These are phyloP conservation scores for Calidris pugnax DNA, from an alignment of 2,113 vertebrate species.

Conservation along the genomic window DNA sequence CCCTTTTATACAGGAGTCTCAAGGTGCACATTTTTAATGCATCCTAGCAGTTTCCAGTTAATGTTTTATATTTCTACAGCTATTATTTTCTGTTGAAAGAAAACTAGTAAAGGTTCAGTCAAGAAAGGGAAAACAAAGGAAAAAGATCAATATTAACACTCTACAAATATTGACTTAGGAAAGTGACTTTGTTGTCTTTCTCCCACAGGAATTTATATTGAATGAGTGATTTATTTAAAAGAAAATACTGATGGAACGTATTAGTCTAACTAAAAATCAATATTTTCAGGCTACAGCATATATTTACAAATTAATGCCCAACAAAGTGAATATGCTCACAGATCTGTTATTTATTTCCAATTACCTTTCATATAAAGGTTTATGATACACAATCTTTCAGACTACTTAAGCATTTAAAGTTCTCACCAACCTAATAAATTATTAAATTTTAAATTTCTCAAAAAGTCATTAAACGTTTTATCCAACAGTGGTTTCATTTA, in stretches of 20 bases:
- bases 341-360: conserved; percentile 65
- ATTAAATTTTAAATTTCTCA: conserved; percentile 68
- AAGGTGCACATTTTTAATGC: conserved; percentile 84
- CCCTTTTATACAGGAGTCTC: conserved; percentile 81
- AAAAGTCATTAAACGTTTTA: conserved; percentile 63
- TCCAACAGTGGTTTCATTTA: conserved; percentile 57
- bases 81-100: conserved; percentile 88
- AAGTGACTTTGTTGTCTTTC: conserved; percentile 81
- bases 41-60: conserved; percentile 85
- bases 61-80: conserved; percentile 80
- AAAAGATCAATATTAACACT: conserved; percentile 90
- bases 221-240: conserved; percentile 77
- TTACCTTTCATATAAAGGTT: conserved; percentile 64
- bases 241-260: conserved; percentile 61
- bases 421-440: conserved; percentile 63
- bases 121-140: conserved; percentile 89
- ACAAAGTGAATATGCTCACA: conserved; percentile 11
- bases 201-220: conserved; percentile 73
- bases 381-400: conserved; percentile 70
- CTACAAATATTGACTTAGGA: conserved; percentile 86
- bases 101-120: conserved; percentile 91
- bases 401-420: conserved; percentile 70
- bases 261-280: conserved; percentile 69
- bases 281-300: conserved; percentile 40
- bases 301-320: conserved; percentile 64